A percentile compares a stretch with the other conserved stretches of the same genome.
Conservation (phyloP, 2,797 vertebrate species). For the Acrossocheilus wenchowensis region DNA sequence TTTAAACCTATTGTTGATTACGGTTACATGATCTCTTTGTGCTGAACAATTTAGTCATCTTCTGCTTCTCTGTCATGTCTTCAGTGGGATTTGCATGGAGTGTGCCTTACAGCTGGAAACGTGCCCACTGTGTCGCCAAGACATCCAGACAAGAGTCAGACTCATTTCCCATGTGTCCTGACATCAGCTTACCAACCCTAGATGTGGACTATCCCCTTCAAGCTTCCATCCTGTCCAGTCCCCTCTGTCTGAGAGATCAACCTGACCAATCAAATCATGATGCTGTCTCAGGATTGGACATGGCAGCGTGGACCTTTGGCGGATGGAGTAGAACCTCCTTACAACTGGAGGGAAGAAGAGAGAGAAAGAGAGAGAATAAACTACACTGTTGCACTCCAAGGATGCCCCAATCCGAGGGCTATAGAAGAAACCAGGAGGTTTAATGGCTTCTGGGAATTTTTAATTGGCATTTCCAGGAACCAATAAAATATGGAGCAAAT, state of each 20-base stretch:
- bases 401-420: slow-evolving; percentile 15
- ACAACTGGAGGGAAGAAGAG: slow-evolving; percentile 44
- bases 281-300: slow-evolving; percentile 55
- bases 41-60: background rate
- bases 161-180: slow-evolving; percentile 98
- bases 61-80: slow-evolving; percentile 39
- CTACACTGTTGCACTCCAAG: slow-evolving; percentile 53
- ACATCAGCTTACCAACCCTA: slow-evolving; percentile 74
- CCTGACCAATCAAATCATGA: slow-evolving; percentile 58
- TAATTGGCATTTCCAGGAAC: slow-evolving; percentile 52
- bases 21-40: background rate
- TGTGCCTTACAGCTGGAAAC: slow-evolving; percentile 99
- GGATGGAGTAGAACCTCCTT: slow-evolving; percentile 45
- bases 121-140: slow-evolving; percentile 98
- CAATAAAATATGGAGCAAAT: slow-evolving; percentile 34
- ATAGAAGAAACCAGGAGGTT: background rate
- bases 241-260: slow-evolving; percentile 57
- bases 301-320: slow-evolving; percentile 28
- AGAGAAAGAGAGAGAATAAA: slow-evolving; percentile 58
- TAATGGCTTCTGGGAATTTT: slow-evolving; percentile 35
- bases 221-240: slow-evolving; percentile 62
- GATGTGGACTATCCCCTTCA: slow-evolving; percentile 63
- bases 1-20: slow-evolving; percentile 36
- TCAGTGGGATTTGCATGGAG: slow-evolving; percentile 98
- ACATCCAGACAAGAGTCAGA: slow-evolving; percentile 97